Conservation (phyloP, 2,113 vertebrate species). For the Plotosus lineatus region DNA sequence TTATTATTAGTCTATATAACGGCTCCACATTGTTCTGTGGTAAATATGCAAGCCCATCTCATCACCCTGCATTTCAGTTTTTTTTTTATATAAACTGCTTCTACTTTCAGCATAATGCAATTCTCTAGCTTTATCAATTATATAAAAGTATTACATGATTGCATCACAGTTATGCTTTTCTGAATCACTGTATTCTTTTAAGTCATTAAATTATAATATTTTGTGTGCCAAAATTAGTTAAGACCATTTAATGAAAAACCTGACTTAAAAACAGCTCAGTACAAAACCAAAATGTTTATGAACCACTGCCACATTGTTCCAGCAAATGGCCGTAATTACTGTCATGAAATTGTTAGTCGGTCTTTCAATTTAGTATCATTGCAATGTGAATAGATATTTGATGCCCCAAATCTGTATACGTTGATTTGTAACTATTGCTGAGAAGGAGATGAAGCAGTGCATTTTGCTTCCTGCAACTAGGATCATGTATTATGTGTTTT, state of each 20-base stretch:
- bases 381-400: slow-evolving; percentile 18
- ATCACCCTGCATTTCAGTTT: too few relatives aligned
- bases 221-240: background rate
- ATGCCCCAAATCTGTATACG: slow-evolving; percentile 2
- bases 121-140: background rate
- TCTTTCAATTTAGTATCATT: slow-evolving; percentile 36
- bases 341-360: slow-evolving; percentile 44
- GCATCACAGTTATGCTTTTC: background rate
- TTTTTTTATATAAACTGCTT: too few relatives aligned
- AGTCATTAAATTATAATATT: background rate
- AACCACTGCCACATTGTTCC: slow-evolving; percentile 20
- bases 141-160: background rate
- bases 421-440: background rate
- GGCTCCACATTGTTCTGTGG: too few relatives aligned
- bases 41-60: too few relatives aligned
- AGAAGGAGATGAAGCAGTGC: background rate
- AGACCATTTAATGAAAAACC: slow-evolving; percentile 18
- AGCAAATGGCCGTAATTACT: slow-evolving; percentile 41
- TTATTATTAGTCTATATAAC: too few relatives aligned
- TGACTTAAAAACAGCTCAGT: background rate
- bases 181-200: background rate
- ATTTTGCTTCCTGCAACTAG: background rate
- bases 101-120: too few relatives aligned
- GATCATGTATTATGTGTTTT: background rate
- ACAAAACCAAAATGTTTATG: slow-evolving; percentile 12